Base-by-base conservation (phyloP, 2,113 vertebrate species). In the Aix galericulata region DNA sequence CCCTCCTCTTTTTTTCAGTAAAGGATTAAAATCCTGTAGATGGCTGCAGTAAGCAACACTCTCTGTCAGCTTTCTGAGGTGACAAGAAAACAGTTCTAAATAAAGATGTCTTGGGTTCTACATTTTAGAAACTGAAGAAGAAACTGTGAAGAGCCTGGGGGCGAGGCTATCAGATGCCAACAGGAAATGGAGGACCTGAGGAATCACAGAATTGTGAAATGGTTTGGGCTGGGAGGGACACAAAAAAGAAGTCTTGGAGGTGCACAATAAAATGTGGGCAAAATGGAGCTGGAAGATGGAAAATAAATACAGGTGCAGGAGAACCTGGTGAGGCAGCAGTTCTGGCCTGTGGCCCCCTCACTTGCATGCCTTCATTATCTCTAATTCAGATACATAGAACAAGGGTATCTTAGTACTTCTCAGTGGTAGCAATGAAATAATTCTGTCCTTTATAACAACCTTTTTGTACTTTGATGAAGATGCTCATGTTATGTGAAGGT, bases 81-180 rank as follows among this genome's bases (percentile, higher is more conserved):
- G 92, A 88, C 60, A 90, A 90, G 94, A 82, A 96, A 96, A 91
- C 79, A 92, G 38, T 27, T 58, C 69, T 92, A 90, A 93, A 92
- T 88, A 79, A 92, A 84, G 86, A 52, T 59, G 71, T 69, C 86
- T 84, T 68, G 48, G 56, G 29, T 72, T 88, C 38, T 88, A 25
- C 74, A 25, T 38, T 86, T 81, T 74, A 71, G 83, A 84, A 91
- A 46, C 20, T 17, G 69, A 92, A 71, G 4, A 20, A 36, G 34
- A 91, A 86, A 71, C 18, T 42, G 16, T 68, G 38, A 91, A 72
- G 52, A 90, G 31, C 26, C 42, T 79, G 27, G 5, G 12, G 20
- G 38, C 4, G 31, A 77, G 40, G 25, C 72, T 88, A 9, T 31
- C 40, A 90, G 58, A 68, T 64, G 26, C 17, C 64, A 75, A 42